Evolutionary conservation across 2,113 vertebrate genomes (phyloP), one percentile per base, ranked within the genome.

Genomic region (Oophaga pumilio): DNA sequence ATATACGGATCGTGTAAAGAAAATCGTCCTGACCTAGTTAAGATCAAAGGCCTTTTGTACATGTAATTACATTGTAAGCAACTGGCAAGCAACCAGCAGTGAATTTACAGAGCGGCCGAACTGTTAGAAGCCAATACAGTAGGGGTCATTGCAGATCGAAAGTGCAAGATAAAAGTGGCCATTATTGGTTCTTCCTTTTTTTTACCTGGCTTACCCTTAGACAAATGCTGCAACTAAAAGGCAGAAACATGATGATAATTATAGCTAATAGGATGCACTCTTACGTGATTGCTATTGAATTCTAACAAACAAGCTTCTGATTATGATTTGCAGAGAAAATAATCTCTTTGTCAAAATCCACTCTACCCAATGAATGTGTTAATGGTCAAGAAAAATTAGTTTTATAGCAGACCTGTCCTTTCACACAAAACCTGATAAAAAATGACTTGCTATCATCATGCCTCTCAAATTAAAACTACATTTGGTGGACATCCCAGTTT

Each of bases 21-120:
- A 49, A 66, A 26, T 77, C 62, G 24, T 74, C 84, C 73, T 85
- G 84, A 64, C 84, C 74, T 60, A 73, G 69, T 74, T 85, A 43
- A 49, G 33, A 71, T 84, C 50, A 69, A 49, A 12, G 49, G 24
- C n/a, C 24, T 84, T 52, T 84, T 84, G 82, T 20, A 82, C 80
- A 82, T 82, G 22, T 68, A 71, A 84, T 84, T 68, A 26, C 82
- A 69, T 84, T 84, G 43, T 84, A 68, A 69, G 64, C 82, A 71
- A 71, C 60, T 62, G 77, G 74, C 59, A 66, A 87, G 68, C 62
- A 33, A 66, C 17, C 33, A 57, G 22, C 76, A 22, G 53, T 14
- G n/a, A 69, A 26, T 68, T 43, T 86, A 26, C 49, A 50, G 76
- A 87, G 85, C 12, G 28, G 18, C 76, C 59, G 10, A 78, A 66